Conservation (phyloP, 1,140 invertebrate species). For the Antheraea mylitta region DNA sequence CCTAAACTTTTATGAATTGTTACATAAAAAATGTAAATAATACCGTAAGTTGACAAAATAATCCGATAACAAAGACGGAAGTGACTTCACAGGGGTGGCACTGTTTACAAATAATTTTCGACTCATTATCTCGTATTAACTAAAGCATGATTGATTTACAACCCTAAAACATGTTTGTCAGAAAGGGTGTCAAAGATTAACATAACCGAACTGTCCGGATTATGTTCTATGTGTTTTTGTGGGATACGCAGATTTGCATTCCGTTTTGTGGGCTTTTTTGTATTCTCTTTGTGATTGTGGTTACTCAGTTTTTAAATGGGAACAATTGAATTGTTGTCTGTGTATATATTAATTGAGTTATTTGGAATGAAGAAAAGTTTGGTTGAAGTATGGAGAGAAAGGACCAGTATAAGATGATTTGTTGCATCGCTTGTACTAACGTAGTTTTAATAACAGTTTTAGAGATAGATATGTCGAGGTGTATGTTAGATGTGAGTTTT, state of each 20-base stretch:
- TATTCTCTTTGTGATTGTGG: neutral
- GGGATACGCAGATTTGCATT: neutral
- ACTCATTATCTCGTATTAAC: neutral
- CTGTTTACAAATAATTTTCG: conserved; percentile 4
- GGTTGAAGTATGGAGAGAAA: too few species aligned
- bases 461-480: too few species aligned
- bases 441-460: too few species aligned
- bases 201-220: neutral
- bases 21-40: neutral
- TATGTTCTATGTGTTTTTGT: neutral
- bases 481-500: too few species aligned
- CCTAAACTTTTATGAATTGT: too few species aligned
- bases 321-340: neutral
- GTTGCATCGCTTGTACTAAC: too few species aligned
- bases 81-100: conserved; percentile 2
- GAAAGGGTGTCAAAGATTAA: neutral
- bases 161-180: neutral
- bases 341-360: neutral
- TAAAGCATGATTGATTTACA: neutral
- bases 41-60: neutral
- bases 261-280: neutral
- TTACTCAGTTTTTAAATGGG: neutral
- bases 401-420: too few species aligned
- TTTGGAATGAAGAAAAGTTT: too few species aligned
- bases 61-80: neutral